Evolutionary conservation across 1,140 invertebrate species (phyloP), one percentile per base, ranked within the genome.

Genomic region (Ganaspis sp.): DNA sequence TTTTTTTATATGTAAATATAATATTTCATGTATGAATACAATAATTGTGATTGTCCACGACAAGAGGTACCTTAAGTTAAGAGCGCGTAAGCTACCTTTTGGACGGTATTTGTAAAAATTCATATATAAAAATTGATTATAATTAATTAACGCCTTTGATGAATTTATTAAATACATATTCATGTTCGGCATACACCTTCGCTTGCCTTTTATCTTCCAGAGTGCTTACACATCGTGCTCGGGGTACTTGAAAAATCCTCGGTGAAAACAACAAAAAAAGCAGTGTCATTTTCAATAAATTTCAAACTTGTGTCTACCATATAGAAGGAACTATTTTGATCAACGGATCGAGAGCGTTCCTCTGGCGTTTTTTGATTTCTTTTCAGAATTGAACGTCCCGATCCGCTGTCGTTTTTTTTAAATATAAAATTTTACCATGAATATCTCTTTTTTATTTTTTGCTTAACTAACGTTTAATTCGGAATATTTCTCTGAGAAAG

Each of bases 231-330:
- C 21, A 64, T 6, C 8, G 58, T n/a, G 26, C 26, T 64, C 23
- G 2, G 17, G 8, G 12, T 69, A 42, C 64, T 72, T 42, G 54
- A 21, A 53, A 72, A 75, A 38, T 76, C 73, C 69, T 69, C 53
- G 23, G 53, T 15, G 23, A 37, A 74, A 64, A 70, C 40, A 71
- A 73, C 53, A 58, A 70, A 70, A 69, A 71, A 69, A 73, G 54
- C 54, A 21, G 54, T 58, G 54, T 58, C 9, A 29, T 69, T 70
- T 37, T 70, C 19, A 54, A 73, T 34, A 78, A 84, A 86, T 89
- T 85, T 91, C 89, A 88, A 92, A 92, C 92, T 93, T 93, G 92
- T 93, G 92, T 93, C 90, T 89, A 91, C 91, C 92, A 93, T 88
- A 83, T 34, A 69, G 40, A 77, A 34, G 70, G 74, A 79, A 81